Base-by-base conservation (phyloP, 2,888 invertebrate genomes). In the Drosophila multiciliata region DNA sequence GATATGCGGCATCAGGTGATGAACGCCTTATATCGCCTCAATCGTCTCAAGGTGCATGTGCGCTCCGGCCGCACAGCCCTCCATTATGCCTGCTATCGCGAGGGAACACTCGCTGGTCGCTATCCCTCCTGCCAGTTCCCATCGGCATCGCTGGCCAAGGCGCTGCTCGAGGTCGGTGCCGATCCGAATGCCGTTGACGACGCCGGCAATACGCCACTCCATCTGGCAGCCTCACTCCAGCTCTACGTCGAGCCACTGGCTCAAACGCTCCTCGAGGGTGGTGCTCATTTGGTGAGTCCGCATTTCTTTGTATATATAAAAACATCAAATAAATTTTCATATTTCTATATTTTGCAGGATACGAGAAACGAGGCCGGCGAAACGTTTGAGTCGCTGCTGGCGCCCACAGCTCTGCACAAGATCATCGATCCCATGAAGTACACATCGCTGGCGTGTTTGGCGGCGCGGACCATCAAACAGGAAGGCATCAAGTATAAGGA, bases 201-300 rank as follows among this genome's bases (percentile, higher is more conserved):
- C 61, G 96, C 96, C 66, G 97, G 97, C 26, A 98, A 98, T 93
- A 98, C 98, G 26, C 96, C 98, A 15, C 94, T 99, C 58, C 98
- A 98, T 92, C 94, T 98, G 71, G 96, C 96, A 0, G 97, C 97
- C 73, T 95, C 96, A 92, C 95, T 96, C 67, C 93, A 94, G 78
- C 96, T 96, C 0, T 96, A 96, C 87, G 95, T 96, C 0, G 94
- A 95, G 3, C 95, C 95, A 50, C 94, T 98, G 49, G 95, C 97
- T 0, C 94, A 95, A 81, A 95, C 95, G 11, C 94, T 99, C 8
- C 94, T 99, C 0, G 94, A 95, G 7, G 95, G 95, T 90, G 98
- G 98, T 67, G 97, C 97, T 0, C 93, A 93, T 90, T 85, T 93
- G 89, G 93, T 93, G 76, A 90, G 84, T 70, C 5, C 23, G n/a